Evolutionary conservation across 1,140 invertebrate genomes (phyloP).

Genomic region (Brachionus plicatilis): DNA sequence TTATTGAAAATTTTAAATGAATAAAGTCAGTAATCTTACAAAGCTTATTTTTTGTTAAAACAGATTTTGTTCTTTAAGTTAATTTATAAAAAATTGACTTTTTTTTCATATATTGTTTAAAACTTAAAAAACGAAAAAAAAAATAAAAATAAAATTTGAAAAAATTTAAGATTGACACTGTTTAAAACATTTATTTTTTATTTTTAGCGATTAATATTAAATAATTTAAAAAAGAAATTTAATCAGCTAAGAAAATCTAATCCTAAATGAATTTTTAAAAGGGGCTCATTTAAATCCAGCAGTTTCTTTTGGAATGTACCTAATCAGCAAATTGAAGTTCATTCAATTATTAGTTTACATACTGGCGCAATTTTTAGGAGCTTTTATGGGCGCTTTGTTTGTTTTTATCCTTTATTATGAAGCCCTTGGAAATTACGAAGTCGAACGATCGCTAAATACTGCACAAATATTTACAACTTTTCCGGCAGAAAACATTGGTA

Average conservation of each 20-base stretch:
- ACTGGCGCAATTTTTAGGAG: slow-evolving; percentile 25
- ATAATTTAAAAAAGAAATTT: not conserved
- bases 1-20: no score
- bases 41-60: no score
- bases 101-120: no score
- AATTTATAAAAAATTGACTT: no score
- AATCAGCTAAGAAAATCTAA: not conserved
- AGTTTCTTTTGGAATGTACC: slow-evolving; percentile 45
- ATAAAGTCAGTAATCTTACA: no score
- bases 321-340: slow-evolving; percentile 44
- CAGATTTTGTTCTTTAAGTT: no score
- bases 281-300: slow-evolving; percentile 39
- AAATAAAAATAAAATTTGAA: no score
- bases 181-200: no score
- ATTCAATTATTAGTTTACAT: slow-evolving; percentile 19
- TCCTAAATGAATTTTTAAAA: not conserved
- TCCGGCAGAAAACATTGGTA: not conserved
- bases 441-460: not conserved
- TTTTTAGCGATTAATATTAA: no score
- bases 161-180: no score
- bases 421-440: not conserved
- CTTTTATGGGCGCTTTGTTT: not conserved
- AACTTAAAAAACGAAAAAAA: no score
- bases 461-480: slow-evolving; percentile 30
- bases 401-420: slow-evolving; percentile 7